These are phyloP conservation scores for Nomada ferruginata DNA, from an alignment of 2,888 invertebrate genomes.

Conservation along the genomic window DNA sequence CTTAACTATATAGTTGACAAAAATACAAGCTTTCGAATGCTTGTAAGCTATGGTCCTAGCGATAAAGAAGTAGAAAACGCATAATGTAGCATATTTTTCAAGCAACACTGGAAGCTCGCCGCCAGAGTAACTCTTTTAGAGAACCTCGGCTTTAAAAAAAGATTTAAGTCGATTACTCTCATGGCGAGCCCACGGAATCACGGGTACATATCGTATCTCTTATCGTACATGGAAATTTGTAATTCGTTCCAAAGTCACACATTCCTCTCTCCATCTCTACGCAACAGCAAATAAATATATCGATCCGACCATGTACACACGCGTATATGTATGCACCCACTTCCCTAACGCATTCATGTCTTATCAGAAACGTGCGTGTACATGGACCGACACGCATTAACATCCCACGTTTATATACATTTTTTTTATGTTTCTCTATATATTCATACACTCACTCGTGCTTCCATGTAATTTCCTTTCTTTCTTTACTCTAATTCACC, in stretches of 20 bases:
- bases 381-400: conserved; percentile 49
- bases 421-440: conserved; percentile 40
- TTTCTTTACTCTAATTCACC: conserved; percentile 41
- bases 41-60: background rate
- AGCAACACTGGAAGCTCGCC: conserved; percentile 25
- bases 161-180: conserved; percentile 19
- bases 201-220: conserved; percentile 39
- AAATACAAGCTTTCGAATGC: too few relatives aligned
- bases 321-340: conserved; percentile 32
- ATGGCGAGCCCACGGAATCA: conserved; percentile 30
- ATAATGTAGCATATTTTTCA: conserved; percentile 58
- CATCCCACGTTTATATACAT: conserved; percentile 74
- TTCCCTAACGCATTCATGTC: background rate
- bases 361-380: conserved; percentile 32
- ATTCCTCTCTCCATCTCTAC: conserved; percentile 51
- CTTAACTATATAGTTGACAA: too few relatives aligned
- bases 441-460: conserved; percentile 22
- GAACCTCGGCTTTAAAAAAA: conserved; percentile 14
- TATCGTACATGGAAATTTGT: conserved; percentile 58
- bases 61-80: background rate
- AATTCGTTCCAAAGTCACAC: conserved; percentile 59
- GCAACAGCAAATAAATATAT: conserved; percentile 79
- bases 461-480: conserved; percentile 30
- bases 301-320: conserved; percentile 41
- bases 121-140: conserved; percentile 32